phyloP scores from a whole-genome alignment of 2,113 vertebrate species.

The Trachemys scripta region DNA sequence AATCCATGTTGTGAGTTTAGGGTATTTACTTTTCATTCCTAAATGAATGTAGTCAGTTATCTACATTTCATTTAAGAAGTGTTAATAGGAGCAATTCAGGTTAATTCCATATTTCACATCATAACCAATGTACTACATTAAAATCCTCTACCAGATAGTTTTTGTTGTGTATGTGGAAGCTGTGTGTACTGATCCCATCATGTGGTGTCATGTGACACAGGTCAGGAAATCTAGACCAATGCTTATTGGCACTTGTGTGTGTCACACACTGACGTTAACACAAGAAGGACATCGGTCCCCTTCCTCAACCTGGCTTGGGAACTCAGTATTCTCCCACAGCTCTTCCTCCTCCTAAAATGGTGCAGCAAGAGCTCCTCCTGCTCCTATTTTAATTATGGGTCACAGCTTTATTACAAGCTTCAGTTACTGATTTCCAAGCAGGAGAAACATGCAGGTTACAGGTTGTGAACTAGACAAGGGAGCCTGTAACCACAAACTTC shows the following conservation, averaged over 20 bases:
- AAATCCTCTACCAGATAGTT: constrained; percentile 21
- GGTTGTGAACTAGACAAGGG: not conserved
- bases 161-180: constrained; percentile 12
- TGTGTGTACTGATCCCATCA: not conserved
- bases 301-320: not conserved
- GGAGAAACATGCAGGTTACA: not conserved
- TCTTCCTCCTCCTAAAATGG: not conserved
- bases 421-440: not conserved
- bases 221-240: not conserved
- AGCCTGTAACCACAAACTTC: not conserved
- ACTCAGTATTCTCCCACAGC: not conserved
- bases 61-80: not conserved
- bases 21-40: too few species aligned
- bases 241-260: not conserved
- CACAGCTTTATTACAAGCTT: too few species aligned
- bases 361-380: not conserved
- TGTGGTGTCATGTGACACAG: not conserved
- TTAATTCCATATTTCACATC: constrained; percentile 9
- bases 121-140: constrained; percentile 35
- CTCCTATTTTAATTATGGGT: not conserved
- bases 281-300: not conserved
- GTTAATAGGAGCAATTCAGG: constrained; percentile 1
- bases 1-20: too few species aligned
- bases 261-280: not conserved
- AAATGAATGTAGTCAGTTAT: not conserved